Evolutionary conservation across 2,888 invertebrate species (phyloP), one percentile per base, ranked within the genome.

Genomic region (Escarpia spicata): DNA sequence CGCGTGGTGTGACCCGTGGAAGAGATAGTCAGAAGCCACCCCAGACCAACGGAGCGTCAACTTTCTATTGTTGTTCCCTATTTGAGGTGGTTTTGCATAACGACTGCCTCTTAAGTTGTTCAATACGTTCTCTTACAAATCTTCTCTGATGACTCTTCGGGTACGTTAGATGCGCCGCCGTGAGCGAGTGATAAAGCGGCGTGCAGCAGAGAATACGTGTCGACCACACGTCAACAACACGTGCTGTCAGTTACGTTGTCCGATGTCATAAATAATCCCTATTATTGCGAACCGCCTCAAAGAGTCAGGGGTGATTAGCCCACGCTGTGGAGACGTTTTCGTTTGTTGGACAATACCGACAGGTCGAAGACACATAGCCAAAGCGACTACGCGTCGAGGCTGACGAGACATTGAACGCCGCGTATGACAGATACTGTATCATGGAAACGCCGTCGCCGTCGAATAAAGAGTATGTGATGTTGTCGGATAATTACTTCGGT

Each of bases 351-450:
- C 75, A 75, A 75, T 75, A 75, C 26, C 19, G 75, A n/a, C 75
- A 26, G 19, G 19, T n/a, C 19, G 75, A 75, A 75, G 19, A 75
- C 19, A 26, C 19, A 75, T 26, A 75, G 75, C 15, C 75, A 3
- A 26, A 75, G 75, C 26, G 26, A 75, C 75, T 26, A 26, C n/a
- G 75, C 52, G 52, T 52, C 52, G 52, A 12, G 10, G 12, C n/a
- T 6, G 75, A 75, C 19, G 75, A 26, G 19, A 26, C 75, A 26
- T 75, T 26, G 75, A 26, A 26, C 75, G 75, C 26, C 26, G 75
- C 26, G 26, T 75, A 75, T 75, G 75, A n/a, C 75, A 75, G 75
- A 75, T n/a, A 75, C 75, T 75, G 75, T 75, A 75, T 75, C 75
- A 75, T 75, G 75, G 75, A 75, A 75, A 75, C 75, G 75, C 26